A percentile compares a stretch with the other conserved stretches of the same genome.
Conservation (phyloP, 2,888 invertebrate genomes). For the Dexiosoma caninum region DNA sequence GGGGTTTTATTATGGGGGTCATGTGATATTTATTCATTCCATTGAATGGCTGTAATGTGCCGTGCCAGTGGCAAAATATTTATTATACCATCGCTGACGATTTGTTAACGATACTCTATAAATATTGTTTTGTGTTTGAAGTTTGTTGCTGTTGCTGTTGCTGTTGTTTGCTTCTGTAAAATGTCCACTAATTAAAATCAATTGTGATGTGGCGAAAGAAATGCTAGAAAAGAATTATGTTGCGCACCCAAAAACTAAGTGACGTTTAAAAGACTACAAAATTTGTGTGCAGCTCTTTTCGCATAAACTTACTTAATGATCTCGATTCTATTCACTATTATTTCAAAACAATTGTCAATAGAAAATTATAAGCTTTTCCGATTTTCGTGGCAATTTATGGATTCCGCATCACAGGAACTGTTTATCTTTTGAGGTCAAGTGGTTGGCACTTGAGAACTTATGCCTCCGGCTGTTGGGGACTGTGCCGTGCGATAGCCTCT, state of each 20-base stretch:
- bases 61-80: constrained; percentile 57
- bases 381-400: too few species aligned
- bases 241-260: constrained; percentile 41
- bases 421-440: too few species aligned
- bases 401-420: too few species aligned
- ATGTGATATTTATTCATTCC: constrained; percentile 62
- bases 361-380: too few species aligned
- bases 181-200: constrained; percentile 63
- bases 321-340: too few species aligned
- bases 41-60: constrained; percentile 57
- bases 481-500: too few species aligned
- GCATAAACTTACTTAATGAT: too few species aligned
- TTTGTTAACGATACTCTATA: constrained; percentile 63
- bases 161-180: constrained; percentile 30
- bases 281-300: constrained; percentile 23
- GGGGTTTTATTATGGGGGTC: constrained; percentile 46
- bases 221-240: constrained; percentile 38
- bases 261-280: constrained; percentile 15
- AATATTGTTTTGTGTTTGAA: constrained; percentile 47
- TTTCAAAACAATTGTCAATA: too few species aligned
- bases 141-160: not conserved
- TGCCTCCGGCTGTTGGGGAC: too few species aligned
- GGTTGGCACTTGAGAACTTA: too few species aligned
- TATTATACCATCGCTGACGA: constrained; percentile 62
- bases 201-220: constrained; percentile 51